These are phyloP conservation scores for Xenops minutus DNA, from an alignment of 2,797 vertebrate genomes.

Conservation along the genomic window DNA sequence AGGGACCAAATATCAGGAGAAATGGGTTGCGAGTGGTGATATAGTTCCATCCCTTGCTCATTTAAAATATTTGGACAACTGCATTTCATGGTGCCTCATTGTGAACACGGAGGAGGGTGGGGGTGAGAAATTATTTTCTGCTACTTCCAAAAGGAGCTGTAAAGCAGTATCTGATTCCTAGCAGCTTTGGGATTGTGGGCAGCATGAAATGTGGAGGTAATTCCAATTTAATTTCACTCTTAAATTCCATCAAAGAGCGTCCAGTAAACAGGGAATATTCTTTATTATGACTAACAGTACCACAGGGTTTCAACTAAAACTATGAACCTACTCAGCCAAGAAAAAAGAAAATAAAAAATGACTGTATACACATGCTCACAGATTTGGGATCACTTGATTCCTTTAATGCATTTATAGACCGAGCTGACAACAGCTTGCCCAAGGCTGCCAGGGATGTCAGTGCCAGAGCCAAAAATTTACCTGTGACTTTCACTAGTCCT, in stretches of 20 bases:
- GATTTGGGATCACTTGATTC: background rate
- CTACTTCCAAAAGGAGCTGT: background rate
- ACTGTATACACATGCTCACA: accelerated
- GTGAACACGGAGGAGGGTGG: background rate
- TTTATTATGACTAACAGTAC: constrained; percentile 32
- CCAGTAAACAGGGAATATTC: constrained; percentile 3
- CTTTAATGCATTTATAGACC: background rate
- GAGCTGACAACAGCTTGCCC: background rate
- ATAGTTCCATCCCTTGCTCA: background rate
- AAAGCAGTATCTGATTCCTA: background rate
- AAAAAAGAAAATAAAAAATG: background rate
- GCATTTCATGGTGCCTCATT: background rate
- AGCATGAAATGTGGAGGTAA: constrained; percentile 4
- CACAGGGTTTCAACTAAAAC: background rate
- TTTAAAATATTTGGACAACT: background rate
- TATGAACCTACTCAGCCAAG: background rate
- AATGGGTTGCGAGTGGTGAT: background rate
- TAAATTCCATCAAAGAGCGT: constrained; percentile 17
- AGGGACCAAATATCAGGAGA: background rate
- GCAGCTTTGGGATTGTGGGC: background rate
- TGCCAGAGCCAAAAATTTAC: background rate
- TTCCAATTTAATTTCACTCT: constrained; percentile 35
- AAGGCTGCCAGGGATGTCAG: background rate
- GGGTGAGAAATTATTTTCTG: background rate
- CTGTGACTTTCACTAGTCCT: background rate